Conservation (phyloP, 2,797 vertebrate species). For the Steatocranus sp. region DNA sequence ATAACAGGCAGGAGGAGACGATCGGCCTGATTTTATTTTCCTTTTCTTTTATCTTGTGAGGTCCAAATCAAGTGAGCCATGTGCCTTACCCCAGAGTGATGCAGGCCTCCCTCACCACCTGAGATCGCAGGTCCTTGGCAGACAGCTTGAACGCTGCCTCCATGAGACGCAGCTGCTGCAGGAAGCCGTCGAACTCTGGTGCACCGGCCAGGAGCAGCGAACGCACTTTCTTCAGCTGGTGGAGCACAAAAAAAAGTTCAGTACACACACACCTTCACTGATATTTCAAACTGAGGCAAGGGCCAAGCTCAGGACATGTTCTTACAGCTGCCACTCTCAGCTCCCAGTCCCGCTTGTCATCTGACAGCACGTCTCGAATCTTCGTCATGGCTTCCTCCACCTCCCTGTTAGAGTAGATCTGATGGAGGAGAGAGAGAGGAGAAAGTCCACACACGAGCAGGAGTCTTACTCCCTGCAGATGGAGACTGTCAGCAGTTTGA, state of each 20-base stretch:
- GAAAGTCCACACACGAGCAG: not conserved
- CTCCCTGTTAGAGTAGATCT: constrained; percentile 94
- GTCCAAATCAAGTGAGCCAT: not conserved
- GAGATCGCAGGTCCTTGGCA: constrained; percentile 90
- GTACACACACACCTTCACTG: not conserved
- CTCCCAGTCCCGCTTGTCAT: constrained; percentile 97
- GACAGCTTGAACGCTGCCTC: constrained; percentile 91
- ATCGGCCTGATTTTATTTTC: not conserved
- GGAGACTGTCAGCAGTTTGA: not conserved
- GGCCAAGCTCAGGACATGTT: constrained; percentile 34
- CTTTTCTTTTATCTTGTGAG: not conserved
- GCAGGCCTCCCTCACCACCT: constrained; percentile 93
- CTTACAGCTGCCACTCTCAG: constrained; percentile 91
- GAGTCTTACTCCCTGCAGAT: not conserved
- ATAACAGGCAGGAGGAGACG: not conserved
- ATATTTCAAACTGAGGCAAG: not conserved
- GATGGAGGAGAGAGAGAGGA: not conserved
- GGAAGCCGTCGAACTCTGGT: constrained; percentile 85
- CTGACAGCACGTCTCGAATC: constrained; percentile 90
- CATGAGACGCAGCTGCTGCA: constrained; percentile 86
- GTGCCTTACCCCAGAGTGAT: constrained; percentile 87
- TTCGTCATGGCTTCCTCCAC: constrained; percentile 94
- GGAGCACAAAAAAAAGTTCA: not conserved
- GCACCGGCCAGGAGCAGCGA: constrained; percentile 91
- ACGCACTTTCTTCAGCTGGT: constrained; percentile 90